A percentile compares a stretch with the other conserved stretches of the same genome.
These are phyloP conservation scores for Drosophila nasuta DNA, from an alignment of 1,140 invertebrate genomes.

Conservation along the genomic window DNA sequence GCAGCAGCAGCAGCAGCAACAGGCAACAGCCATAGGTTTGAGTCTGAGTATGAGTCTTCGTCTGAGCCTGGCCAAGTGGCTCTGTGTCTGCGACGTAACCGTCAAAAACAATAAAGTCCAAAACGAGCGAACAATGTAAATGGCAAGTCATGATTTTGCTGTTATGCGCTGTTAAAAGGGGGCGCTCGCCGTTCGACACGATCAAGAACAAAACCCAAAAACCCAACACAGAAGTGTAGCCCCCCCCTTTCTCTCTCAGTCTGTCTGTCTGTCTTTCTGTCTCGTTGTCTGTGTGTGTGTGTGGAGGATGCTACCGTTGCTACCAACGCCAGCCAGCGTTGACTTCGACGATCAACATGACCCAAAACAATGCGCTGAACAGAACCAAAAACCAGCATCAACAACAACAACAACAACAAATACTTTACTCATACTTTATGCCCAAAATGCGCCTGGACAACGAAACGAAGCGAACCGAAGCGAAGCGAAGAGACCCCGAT, in stretches of 20 bases:
- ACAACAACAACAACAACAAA: slow-evolving; percentile 61
- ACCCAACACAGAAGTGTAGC: slow-evolving; percentile 57
- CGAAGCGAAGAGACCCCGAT: slow-evolving; percentile 46
- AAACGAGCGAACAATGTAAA: slow-evolving; percentile 84
- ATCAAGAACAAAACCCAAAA: slow-evolving; percentile 79
- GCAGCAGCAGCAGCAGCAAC: slow-evolving; percentile 27
- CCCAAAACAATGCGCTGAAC: slow-evolving; percentile 74
- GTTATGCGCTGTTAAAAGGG: slow-evolving; percentile 84
- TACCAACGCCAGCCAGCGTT: slow-evolving; percentile 60
- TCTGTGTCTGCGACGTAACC: slow-evolving; percentile 49
- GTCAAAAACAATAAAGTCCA: slow-evolving; percentile 85
- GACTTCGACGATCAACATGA: slow-evolving; percentile 73
- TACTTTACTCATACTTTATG: slow-evolving; percentile 83
- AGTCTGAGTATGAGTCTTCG: background rate
- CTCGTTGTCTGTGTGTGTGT: slow-evolving; percentile 19
- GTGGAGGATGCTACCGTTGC: slow-evolving; percentile 74
- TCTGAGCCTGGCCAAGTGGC: slow-evolving; percentile 8
- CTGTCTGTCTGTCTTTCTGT: slow-evolving; percentile 17
- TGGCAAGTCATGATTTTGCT: slow-evolving; percentile 85
- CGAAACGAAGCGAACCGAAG: background rate
- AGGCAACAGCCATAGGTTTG: slow-evolving; percentile 18
- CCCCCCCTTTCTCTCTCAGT: slow-evolving; percentile 11
- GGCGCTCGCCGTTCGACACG: slow-evolving; percentile 84
- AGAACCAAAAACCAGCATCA: slow-evolving; percentile 47
- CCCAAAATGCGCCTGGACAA: slow-evolving; percentile 62